Conservation (phyloP, 2,113 vertebrate genomes). For the Lophura nycthemera region DNA sequence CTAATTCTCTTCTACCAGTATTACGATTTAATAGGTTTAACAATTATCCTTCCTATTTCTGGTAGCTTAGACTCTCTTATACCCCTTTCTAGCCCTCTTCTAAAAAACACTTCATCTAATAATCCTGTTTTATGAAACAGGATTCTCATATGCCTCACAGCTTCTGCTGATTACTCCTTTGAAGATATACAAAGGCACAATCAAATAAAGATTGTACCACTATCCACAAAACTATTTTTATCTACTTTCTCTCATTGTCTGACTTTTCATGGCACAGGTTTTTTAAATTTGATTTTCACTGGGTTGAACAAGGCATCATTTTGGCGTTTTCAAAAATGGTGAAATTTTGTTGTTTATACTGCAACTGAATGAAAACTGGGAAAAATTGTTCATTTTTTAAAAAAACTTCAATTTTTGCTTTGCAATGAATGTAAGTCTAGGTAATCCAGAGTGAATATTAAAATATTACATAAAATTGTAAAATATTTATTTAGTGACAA, state of each 20-base stretch:
- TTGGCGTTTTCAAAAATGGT: not conserved
- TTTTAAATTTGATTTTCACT: not conserved
- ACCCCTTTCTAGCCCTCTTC: not conserved
- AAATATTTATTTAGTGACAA: too few relatives aligned
- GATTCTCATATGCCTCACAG: not conserved
- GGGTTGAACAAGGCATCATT: not conserved
- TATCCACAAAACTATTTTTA: not conserved
- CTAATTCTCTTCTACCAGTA: not conserved
- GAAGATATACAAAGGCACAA: not conserved
- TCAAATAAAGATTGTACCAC: not conserved
- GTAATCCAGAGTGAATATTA: too few relatives aligned
- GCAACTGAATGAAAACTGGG: not conserved
- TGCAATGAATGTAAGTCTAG: too few relatives aligned
- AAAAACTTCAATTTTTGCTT: too few relatives aligned
- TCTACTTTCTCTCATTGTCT: not conserved
- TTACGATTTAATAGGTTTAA: slow-evolving; percentile 13
- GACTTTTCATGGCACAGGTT: not conserved
- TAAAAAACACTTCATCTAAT: not conserved
- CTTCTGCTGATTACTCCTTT: not conserved
- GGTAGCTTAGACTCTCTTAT: not conserved
- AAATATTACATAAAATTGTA: too few relatives aligned
- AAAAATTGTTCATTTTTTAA: too few relatives aligned
- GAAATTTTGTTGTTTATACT: not conserved
- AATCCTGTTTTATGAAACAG: not conserved
- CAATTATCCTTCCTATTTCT: slow-evolving; percentile 28